phyloP scores from a whole-genome alignment of 2,888 invertebrate species.

The Athripsodes cinereus region DNA sequence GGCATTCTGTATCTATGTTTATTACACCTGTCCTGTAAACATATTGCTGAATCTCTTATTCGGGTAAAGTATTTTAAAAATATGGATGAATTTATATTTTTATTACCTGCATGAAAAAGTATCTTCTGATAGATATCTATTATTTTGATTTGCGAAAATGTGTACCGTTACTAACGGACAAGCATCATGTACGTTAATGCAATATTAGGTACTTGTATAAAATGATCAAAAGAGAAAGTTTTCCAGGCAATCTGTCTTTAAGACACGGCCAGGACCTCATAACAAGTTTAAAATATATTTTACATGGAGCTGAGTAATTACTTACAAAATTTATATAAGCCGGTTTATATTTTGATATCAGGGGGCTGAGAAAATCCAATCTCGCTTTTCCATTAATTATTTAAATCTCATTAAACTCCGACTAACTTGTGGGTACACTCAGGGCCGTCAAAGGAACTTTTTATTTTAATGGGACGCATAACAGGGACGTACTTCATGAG shows the following conservation, averaged over 20 bases:
- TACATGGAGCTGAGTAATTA: constrained; percentile 28
- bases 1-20: too few relatives aligned
- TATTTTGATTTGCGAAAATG: too few relatives aligned
- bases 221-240: constrained; percentile 28
- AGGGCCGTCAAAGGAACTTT: constrained; percentile 28
- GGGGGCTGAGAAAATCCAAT: constrained; percentile 44
- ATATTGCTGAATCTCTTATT: too few relatives aligned
- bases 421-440: constrained; percentile 36
- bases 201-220: constrained; percentile 10
- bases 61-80: too few relatives aligned
- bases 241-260: constrained; percentile 26
- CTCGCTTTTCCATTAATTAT: constrained; percentile 53
- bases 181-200: background rate
- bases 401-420: constrained; percentile 53
- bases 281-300: constrained; percentile 28
- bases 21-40: too few relatives aligned
- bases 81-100: too few relatives aligned
- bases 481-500: constrained; percentile 24
- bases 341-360: constrained; percentile 28
- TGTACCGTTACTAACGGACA: background rate
- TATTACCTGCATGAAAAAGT: too few relatives aligned
- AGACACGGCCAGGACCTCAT: constrained; percentile 23
- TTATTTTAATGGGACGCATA: constrained; percentile 27
- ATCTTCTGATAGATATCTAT: too few relatives aligned
- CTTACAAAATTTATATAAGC: constrained; percentile 29